A percentile compares a stretch with the other conserved stretches of the same genome.
Evolutionary conservation across 2,113 vertebrate species (phyloP).

Genomic region (Ageneiosus marmoratus): DNA sequence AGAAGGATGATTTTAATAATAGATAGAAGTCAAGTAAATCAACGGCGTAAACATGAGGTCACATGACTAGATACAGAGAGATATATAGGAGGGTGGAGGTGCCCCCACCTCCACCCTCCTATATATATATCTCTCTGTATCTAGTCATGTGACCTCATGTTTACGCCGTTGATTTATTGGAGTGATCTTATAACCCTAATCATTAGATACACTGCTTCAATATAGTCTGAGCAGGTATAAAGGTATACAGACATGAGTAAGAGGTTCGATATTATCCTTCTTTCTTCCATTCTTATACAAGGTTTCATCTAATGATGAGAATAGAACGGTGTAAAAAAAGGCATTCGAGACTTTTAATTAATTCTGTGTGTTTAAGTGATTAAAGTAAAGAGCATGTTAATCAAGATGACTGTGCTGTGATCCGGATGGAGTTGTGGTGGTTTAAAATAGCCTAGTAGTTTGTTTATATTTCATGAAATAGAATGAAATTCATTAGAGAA

Average conservation of each 20-base stretch:
- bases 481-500: neutral
- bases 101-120: too few species aligned
- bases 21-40: conserved; percentile 6
- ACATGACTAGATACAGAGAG: neutral
- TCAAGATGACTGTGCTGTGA: neutral
- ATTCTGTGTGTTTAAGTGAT: neutral
- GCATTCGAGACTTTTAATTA: neutral
- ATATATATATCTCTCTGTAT: conserved; percentile 4
- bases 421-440: neutral
- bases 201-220: neutral
- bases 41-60: neutral
- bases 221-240: neutral
- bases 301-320: neutral
- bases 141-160: neutral
- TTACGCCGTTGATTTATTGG: neutral
- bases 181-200: neutral
- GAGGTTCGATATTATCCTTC: neutral
- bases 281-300: neutral
- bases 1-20: conserved; percentile 37
- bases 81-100: neutral
- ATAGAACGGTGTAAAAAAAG: neutral
- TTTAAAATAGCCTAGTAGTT: neutral
- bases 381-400: neutral
- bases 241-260: neutral
- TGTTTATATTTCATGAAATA: neutral